phyloP scores from a whole-genome alignment of 1,140 invertebrate genomes.

The Diplogasteroides magnus region DNA sequence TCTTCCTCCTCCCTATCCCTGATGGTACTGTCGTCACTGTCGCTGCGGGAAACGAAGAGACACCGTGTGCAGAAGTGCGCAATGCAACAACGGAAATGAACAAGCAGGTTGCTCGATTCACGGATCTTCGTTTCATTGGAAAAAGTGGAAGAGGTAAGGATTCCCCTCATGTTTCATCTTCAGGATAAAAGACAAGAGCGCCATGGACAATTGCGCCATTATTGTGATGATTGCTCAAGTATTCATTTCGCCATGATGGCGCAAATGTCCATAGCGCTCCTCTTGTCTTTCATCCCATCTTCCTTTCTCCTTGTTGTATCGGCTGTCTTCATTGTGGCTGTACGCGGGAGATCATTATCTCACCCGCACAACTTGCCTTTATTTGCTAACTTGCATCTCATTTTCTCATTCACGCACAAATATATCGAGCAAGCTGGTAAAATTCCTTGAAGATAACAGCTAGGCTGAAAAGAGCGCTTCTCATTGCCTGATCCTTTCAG shows the following conservation, averaged over 20 bases:
- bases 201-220: no score
- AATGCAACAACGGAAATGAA: conserved; percentile 91
- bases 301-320: not conserved
- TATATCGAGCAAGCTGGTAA: conserved; percentile 13
- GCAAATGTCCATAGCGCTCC: not conserved
- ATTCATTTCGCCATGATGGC: no score
- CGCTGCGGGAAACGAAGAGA: conserved; percentile 89
- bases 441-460: conserved; percentile 12
- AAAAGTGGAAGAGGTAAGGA: conserved; percentile 86
- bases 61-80: conserved; percentile 84
- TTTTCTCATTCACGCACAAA: conserved; percentile 5
- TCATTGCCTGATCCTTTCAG: no score
- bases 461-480: no score
- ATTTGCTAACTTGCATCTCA: not conserved
- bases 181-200: no score
- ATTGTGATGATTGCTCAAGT: no score
- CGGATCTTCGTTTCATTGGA: conserved; percentile 89
- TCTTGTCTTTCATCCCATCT: not conserved
- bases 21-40: conserved; percentile 90
- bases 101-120: conserved; percentile 92
- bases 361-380: not conserved
- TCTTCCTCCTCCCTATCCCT: conserved; percentile 81
- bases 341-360: not conserved
- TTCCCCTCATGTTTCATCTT: no score
- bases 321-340: not conserved